These are phyloP conservation scores for Mechanitis mazaeus DNA, from an alignment of 2,888 invertebrate genomes.

Conservation along the genomic window DNA sequence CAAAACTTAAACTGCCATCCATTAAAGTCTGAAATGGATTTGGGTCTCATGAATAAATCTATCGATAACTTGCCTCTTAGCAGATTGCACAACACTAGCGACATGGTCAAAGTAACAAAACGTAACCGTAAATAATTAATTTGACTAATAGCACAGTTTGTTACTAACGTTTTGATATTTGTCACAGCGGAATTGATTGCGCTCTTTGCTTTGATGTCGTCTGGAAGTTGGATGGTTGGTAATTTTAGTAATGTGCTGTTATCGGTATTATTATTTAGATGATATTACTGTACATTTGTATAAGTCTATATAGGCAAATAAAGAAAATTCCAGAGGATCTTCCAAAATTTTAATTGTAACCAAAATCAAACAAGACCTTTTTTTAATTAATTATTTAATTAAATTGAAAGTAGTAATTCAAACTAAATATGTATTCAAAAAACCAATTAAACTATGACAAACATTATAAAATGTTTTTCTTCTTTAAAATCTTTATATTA, in stretches of 20 bases:
- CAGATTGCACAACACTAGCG: constrained; percentile 54
- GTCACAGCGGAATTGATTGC: constrained; percentile 51
- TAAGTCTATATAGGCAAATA: no score
- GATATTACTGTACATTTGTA: neutral
- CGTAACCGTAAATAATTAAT: constrained; percentile 72
- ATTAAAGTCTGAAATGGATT: constrained; percentile 26
- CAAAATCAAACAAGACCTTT: no score
- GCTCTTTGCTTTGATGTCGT: constrained; percentile 26
- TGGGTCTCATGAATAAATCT: constrained; percentile 30
- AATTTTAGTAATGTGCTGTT: constrained; percentile 24
- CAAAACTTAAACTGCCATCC: constrained; percentile 26
- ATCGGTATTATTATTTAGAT: constrained; percentile 6
- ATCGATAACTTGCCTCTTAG: constrained; percentile 60
- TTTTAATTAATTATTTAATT: no score
- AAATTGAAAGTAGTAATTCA: no score
- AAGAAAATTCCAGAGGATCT: no score
- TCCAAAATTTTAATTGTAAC: no score
- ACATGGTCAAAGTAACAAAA: constrained; percentile 67
- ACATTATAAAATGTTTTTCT: no score
- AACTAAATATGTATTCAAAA: no score
- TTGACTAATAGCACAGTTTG: constrained; percentile 71
- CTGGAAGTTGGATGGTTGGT: constrained; percentile 15
- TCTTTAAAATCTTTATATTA: no score
- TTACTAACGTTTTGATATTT: constrained; percentile 58
- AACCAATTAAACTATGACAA: no score